A percentile compares a stretch with the other conserved stretches of the same genome.
These are phyloP conservation scores for Otis tarda DNA, from an alignment of 2,113 vertebrate genomes.

Conservation along the genomic window DNA sequence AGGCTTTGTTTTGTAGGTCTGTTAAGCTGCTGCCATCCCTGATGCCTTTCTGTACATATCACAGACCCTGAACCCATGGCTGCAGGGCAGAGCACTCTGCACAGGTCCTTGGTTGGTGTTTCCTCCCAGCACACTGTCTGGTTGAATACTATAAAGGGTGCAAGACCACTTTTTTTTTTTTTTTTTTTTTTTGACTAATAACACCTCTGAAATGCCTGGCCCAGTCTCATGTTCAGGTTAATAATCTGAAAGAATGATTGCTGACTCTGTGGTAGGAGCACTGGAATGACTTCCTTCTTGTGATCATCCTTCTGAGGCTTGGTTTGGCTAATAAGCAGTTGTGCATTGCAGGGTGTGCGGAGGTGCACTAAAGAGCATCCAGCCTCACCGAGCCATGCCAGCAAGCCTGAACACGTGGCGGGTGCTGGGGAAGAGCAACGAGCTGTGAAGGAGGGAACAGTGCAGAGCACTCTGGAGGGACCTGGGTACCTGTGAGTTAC, in stretches of 20 bases:
- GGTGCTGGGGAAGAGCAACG: neutral
- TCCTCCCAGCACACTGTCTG: neutral
- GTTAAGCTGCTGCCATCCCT: neutral
- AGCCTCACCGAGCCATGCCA: accelerated
- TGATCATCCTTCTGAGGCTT: neutral
- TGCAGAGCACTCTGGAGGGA: neutral
- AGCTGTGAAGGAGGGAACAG: neutral
- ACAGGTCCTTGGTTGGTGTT: neutral
- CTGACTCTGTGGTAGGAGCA: neutral
- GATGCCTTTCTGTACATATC: neutral
- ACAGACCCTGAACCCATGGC: neutral
- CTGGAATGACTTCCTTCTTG: neutral
- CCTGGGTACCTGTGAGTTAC: neutral
- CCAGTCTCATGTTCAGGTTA: neutral
- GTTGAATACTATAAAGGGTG: neutral
- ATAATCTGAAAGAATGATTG: neutral
- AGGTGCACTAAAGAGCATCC: no score
- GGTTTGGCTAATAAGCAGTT: neutral
- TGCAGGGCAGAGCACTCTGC: neutral
- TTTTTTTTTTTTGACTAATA: neutral
- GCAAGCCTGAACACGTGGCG: neutral
- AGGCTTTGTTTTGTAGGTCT: neutral
- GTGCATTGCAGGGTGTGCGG: accelerated
- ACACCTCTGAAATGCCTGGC: neutral
- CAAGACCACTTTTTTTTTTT: neutral